Evolutionary conservation across 2,797 vertebrate species (phyloP).

Genomic region (Sciaenops ocellatus): DNA sequence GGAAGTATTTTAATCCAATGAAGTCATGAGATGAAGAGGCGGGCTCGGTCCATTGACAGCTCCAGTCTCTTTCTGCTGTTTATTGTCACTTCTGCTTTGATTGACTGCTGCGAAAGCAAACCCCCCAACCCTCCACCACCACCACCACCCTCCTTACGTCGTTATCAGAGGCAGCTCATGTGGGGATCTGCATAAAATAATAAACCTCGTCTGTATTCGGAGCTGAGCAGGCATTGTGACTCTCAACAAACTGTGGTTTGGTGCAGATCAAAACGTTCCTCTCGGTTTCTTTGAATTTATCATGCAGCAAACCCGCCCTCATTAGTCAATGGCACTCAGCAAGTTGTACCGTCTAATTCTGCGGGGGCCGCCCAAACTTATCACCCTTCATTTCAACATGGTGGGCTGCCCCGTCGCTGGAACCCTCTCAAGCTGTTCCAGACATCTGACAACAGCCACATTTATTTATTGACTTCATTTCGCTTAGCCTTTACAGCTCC

Average conservation of each 20-base stretch:
- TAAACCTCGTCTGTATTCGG: constrained; percentile 54
- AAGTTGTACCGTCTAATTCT: constrained; percentile 79
- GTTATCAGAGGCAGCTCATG: constrained; percentile 60
- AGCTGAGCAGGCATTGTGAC: constrained; percentile 66
- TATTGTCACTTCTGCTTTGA: constrained; percentile 64
- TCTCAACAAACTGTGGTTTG: constrained; percentile 72
- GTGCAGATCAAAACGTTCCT: constrained; percentile 68
- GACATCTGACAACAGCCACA: constrained; percentile 83
- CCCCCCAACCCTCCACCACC: too few relatives aligned
- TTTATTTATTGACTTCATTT: constrained; percentile 87
- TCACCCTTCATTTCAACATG: constrained; percentile 78
- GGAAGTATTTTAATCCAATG: constrained; percentile 40
- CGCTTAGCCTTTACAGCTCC: constrained; percentile 79
- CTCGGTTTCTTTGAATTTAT: constrained; percentile 68
- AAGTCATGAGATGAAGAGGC: constrained; percentile 49
- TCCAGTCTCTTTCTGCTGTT: constrained; percentile 57
- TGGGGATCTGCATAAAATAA: constrained; percentile 60
- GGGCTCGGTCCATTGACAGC: constrained; percentile 42
- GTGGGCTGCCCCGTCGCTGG: constrained; percentile 68
- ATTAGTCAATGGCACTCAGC: constrained; percentile 82
- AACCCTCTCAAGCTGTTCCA: constrained; percentile 83
- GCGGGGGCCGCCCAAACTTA: constrained; percentile 76
- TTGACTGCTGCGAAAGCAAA: constrained; percentile 54
- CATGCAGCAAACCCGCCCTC: constrained; percentile 67
- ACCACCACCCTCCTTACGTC: neutral